Evolutionary conservation across 2,113 vertebrate species (phyloP).

Genomic region (Apaloderma vittatum): DNA sequence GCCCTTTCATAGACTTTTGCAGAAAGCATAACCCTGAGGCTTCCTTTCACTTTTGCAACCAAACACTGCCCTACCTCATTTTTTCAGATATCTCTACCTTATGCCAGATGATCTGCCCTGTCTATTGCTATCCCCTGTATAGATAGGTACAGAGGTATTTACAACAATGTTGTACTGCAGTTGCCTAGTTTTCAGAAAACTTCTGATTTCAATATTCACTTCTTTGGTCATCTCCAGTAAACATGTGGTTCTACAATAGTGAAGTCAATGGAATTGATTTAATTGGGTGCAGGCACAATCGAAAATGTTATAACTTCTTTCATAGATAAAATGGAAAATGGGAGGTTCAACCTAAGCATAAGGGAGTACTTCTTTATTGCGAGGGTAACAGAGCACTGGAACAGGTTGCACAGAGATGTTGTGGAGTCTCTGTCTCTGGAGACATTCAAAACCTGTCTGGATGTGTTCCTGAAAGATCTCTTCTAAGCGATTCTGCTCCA

Average conservation of each 20-base stretch:
- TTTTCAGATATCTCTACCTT: not conserved
- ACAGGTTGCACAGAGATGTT: no score
- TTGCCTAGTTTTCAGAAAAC: not conserved
- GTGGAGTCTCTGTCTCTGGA: no score
- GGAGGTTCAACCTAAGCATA: no score
- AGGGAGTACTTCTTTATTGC: no score
- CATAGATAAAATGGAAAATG: not conserved
- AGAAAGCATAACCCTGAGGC: not conserved
- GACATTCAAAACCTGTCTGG: no score
- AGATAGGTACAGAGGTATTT: not conserved
- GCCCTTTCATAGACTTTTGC: not conserved
- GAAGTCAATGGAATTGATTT: not conserved
- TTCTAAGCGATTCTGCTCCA: no score
- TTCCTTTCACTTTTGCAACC: not conserved
- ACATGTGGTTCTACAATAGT: not conserved
- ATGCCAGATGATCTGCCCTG: fast-evolving
- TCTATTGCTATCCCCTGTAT: not conserved
- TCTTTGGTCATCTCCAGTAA: not conserved
- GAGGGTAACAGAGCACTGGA: no score
- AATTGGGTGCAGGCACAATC: not conserved
- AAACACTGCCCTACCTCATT: not conserved
- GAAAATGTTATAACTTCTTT: not conserved
- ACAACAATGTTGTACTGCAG: not conserved
- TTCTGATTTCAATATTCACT: not conserved
- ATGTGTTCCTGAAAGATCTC: no score